A percentile compares a stretch with the other conserved stretches of the same genome.
Conservation (phyloP, 2,797 vertebrate species). For the Notolabrus celidotus region DNA sequence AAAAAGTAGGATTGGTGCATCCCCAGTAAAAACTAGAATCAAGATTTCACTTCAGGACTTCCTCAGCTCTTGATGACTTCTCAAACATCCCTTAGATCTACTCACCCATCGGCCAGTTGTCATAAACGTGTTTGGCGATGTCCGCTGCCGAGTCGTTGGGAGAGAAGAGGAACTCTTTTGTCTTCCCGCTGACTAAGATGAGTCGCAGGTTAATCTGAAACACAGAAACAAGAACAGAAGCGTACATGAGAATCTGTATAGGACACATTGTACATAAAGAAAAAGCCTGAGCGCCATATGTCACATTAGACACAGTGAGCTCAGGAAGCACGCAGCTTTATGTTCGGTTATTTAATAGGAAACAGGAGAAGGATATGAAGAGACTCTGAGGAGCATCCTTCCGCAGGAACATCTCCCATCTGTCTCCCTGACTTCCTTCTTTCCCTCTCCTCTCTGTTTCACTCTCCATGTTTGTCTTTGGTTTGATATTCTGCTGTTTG, state of each 20-base stretch:
- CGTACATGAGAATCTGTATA: neutral
- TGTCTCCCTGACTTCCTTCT: conserved; percentile 60
- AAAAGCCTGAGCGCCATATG: neutral
- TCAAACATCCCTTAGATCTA: neutral
- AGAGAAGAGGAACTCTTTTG: conserved; percentile 98
- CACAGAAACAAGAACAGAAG: conserved; percentile 34
- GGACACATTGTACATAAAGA: conserved; percentile 7
- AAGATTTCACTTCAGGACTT: no score
- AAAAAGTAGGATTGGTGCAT: no score
- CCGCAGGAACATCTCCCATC: conserved; percentile 50
- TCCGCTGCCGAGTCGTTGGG: conserved; percentile 96
- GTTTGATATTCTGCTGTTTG: conserved; percentile 13
- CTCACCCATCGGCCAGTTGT: conserved; percentile 99
- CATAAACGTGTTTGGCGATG: conserved; percentile 97
- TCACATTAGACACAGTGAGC: conserved; percentile 14
- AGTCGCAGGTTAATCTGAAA: conserved; percentile 97
- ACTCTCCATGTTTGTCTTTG: conserved; percentile 19
- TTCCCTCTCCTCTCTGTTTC: conserved; percentile 44
- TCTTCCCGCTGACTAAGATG: conserved; percentile 98
- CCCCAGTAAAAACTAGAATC: no score
- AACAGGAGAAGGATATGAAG: conserved; percentile 57
- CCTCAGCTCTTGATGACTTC: neutral
- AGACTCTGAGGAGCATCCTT: conserved; percentile 50
- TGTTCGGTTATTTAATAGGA: conserved; percentile 50
- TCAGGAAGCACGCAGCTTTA: conserved; percentile 37